phyloP scores from a whole-genome alignment of 2,888 invertebrate genomes.

The Chirona hameri region DNA sequence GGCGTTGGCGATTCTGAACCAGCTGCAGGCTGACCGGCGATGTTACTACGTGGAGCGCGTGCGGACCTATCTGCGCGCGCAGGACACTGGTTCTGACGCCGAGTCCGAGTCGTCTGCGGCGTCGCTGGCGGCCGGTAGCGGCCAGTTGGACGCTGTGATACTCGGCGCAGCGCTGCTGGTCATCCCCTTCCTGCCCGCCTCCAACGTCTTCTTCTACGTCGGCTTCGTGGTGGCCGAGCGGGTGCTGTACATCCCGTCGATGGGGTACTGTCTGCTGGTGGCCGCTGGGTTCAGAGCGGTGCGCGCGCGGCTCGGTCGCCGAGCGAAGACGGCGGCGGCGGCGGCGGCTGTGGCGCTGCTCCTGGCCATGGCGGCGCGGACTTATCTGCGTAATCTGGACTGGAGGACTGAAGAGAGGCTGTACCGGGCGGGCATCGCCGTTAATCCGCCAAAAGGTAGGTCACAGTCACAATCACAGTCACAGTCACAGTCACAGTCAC shows the following conservation, averaged over 20 bases:
- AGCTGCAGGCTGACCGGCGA: not conserved
- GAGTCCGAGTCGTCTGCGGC: constrained; percentile 31
- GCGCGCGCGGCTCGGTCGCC: constrained; percentile 34
- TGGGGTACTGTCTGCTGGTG: constrained; percentile 86
- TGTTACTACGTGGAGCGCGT: constrained; percentile 28
- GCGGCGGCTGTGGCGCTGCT: constrained; percentile 59
- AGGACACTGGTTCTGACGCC: constrained; percentile 31
- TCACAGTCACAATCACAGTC: constrained; percentile 32
- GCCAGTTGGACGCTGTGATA: constrained; percentile 58
- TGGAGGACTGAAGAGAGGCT: constrained; percentile 92
- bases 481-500: constrained; percentile 42
- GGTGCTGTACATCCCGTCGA: constrained; percentile 91
- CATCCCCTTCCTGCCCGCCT: constrained; percentile 91
- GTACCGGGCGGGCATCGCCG: constrained; percentile 80
- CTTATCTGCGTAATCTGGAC: constrained; percentile 77
- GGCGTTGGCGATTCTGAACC: constrained; percentile 46
- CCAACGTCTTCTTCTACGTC: constrained; percentile 94
- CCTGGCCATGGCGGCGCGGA: constrained; percentile 55
- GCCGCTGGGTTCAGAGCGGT: constrained; percentile 61
- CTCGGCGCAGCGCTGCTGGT: constrained; percentile 64
- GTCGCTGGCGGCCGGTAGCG: constrained; percentile 29
- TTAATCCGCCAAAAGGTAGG: constrained; percentile 97
- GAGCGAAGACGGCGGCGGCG: constrained; percentile 44
- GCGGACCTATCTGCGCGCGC: constrained; percentile 32
- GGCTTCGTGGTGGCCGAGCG: constrained; percentile 98